Evolutionary conservation across 1,140 invertebrate genomes (phyloP).

Genomic region (Drosophila bocki): DNA sequence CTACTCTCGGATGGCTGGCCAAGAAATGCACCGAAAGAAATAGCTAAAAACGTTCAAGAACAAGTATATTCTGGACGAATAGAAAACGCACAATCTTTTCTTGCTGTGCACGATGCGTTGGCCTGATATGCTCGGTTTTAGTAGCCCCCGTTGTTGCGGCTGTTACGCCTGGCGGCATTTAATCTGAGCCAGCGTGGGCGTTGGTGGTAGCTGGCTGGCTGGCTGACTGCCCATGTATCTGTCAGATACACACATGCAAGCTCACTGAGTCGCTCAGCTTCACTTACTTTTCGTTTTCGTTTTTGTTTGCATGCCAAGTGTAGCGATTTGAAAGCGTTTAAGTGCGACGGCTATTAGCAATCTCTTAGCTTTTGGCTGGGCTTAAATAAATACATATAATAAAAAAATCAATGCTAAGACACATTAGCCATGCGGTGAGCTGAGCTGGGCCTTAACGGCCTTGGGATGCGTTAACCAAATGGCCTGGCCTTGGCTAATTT

Average conservation of each 20-base stretch:
- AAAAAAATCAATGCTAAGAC: conserved; percentile 66
- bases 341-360: conserved; percentile 21
- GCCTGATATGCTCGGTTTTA: conserved; percentile 50
- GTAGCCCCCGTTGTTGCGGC: conserved; percentile 39
- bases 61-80: background rate
- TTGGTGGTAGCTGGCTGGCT: conserved; percentile 22
- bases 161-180: conserved; percentile 66
- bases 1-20: conserved; percentile 24
- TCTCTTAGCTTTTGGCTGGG: conserved; percentile 8
- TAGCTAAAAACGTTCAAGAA: background rate
- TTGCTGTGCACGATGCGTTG: conserved; percentile 41
- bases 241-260: conserved; percentile 54
- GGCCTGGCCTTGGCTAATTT: conserved; percentile 68
- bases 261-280: conserved; percentile 29
- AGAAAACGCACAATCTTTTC: background rate
- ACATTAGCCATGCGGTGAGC: conserved; percentile 47
- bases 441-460: conserved; percentile 17
- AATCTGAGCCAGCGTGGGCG: conserved; percentile 30
- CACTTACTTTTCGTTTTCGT: conserved; percentile 4
- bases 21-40: conserved; percentile 17
- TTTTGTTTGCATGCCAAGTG: conserved; percentile 29
- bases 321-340: conserved; percentile 40
- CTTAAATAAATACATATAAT: conserved; percentile 1
- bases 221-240: conserved; percentile 54
- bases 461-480: conserved; percentile 51